Percentiles rank a stretch among this genome's conserved stretches.
Evolutionary conservation across 2,888 invertebrate species (phyloP).

Genomic region (Ceratothoa steindachneri): DNA sequence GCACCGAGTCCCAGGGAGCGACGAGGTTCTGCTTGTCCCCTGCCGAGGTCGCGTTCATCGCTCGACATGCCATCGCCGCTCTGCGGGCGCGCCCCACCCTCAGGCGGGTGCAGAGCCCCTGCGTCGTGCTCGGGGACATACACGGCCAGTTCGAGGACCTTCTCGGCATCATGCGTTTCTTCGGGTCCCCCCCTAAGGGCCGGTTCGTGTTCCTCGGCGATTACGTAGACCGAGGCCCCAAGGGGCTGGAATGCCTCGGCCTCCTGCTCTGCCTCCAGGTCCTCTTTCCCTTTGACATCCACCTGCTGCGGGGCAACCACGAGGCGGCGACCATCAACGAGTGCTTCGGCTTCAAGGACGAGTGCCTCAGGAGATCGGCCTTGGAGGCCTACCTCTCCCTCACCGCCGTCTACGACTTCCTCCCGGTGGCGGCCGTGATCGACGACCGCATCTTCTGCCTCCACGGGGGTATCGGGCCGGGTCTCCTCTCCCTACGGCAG

Average conservation of each 20-base stretch:
- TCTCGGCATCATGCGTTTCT: not conserved
- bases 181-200: not conserved
- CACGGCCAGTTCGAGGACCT: not conserved
- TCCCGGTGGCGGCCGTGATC: not conserved
- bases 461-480: not conserved
- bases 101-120: not conserved
- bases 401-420: not conserved
- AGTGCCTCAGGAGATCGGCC: not conserved
- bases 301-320: not conserved
- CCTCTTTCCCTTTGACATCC: not conserved
- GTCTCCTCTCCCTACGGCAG: not conserved
- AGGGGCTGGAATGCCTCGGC: not conserved
- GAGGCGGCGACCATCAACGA: not conserved
- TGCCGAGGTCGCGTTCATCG: not conserved
- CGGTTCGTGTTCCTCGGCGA: constrained; percentile 5
- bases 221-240: constrained; percentile 1
- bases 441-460: not conserved
- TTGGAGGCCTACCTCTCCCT: not conserved
- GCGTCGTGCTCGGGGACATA: not conserved
- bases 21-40: not conserved
- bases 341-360: not conserved
- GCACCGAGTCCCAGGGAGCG: not conserved
- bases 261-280: not conserved
- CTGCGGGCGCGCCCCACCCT: not conserved
- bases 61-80: not conserved